Percentiles rank a stretch among this genome's conserved stretches.
Evolutionary conservation across 1,140 invertebrate genomes (phyloP).

Genomic region (Drosophila persimilis): DNA sequence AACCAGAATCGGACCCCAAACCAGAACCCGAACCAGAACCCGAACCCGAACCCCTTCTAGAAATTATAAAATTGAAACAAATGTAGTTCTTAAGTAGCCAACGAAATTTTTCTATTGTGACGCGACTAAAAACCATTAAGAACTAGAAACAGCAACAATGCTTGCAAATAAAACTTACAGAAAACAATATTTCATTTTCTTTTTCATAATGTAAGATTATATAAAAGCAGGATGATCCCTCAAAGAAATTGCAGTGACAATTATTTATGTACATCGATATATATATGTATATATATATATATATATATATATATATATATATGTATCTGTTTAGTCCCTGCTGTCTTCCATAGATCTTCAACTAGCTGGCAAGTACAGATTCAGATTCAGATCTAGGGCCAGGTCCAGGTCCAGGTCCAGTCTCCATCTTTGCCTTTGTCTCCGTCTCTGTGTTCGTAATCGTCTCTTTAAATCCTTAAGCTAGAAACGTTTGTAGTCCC

Average conservation of each 20-base stretch:
- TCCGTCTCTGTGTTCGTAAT: too few species aligned
- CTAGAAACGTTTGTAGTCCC: too few species aligned
- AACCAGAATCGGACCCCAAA: neutral
- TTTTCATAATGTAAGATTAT: constrained; percentile 8
- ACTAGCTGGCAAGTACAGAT: constrained; percentile 4
- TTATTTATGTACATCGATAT: constrained; percentile 21
- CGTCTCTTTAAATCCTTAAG: too few species aligned
- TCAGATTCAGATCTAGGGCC: neutral
- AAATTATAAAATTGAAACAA: constrained; percentile 8
- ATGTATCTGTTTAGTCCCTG: constrained; percentile 26
- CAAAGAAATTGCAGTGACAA: constrained; percentile 42
- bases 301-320: constrained; percentile 6
- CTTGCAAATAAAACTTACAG: constrained; percentile 1
- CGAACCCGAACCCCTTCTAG: neutral
- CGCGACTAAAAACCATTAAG: neutral
- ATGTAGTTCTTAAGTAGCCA: constrained; percentile 57
- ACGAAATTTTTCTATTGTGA: constrained; percentile 49
- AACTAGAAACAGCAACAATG: neutral
- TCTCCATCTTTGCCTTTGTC: neutral
- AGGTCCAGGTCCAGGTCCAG: neutral
- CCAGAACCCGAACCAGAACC: neutral
- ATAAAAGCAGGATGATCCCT: constrained; percentile 7
- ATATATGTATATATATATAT: constrained; percentile 6
- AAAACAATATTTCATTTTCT: constrained; percentile 23
- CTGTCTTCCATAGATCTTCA: constrained; percentile 37